Evolutionary conservation across 1,140 invertebrate species (phyloP).

Genomic region (Zophobas atratus): DNA sequence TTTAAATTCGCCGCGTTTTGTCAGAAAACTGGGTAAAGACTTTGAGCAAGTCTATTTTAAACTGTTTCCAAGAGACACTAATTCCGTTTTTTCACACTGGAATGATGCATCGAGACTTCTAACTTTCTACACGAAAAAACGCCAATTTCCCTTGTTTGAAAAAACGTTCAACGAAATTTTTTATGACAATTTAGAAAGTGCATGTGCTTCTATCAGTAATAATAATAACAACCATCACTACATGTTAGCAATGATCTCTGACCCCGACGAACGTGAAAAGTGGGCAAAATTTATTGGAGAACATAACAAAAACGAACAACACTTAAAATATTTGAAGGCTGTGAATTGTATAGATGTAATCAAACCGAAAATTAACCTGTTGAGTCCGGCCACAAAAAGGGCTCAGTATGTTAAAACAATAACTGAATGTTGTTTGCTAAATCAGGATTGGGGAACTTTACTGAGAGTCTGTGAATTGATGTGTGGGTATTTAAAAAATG

Average conservation of each 20-base stretch:
- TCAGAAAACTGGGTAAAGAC: not conserved
- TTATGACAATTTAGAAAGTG: not conserved
- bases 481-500: not conserved
- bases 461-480: not conserved
- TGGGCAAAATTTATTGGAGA: not conserved
- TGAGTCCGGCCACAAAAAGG: not conserved
- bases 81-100: not conserved
- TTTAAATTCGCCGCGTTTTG: not conserved
- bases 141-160: not conserved
- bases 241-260: not conserved
- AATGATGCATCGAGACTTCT: not conserved
- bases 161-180: not conserved
- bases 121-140: not conserved
- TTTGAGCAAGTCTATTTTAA: not conserved
- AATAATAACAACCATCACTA: not conserved
- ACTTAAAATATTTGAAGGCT: not conserved
- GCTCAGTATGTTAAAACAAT: not conserved
- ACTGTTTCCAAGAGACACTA: not conserved
- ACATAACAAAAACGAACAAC: not conserved
- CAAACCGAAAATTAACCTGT: not conserved
- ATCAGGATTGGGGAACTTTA: not conserved
- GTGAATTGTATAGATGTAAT: not conserved
- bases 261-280: not conserved
- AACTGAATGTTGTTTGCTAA: not conserved
- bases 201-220: no score